Conservation (phyloP, 2,113 vertebrate genomes). For the Rhinogobius similis region DNA sequence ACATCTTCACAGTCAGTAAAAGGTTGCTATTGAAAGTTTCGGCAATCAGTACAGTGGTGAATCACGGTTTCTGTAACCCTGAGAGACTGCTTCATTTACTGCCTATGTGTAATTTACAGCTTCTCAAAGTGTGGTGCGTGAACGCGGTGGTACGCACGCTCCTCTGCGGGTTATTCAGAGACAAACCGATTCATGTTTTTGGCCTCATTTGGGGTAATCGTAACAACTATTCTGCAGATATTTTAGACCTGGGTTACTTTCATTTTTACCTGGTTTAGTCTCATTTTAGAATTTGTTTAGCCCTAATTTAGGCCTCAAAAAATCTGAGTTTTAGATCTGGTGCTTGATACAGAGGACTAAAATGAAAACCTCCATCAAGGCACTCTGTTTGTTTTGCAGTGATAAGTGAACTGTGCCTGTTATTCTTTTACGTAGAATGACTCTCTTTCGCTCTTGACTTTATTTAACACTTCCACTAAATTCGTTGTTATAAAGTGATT, state of each 20-base stretch:
- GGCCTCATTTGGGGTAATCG: background rate
- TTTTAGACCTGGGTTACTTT: no score
- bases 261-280: no score
- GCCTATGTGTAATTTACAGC: background rate
- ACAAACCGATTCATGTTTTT: background rate
- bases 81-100: background rate
- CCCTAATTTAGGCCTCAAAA: background rate
- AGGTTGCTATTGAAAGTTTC: conserved; percentile 2
- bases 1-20: background rate
- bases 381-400: no score
- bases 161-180: background rate
- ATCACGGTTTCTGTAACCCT: background rate
- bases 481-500: conserved; percentile 43
- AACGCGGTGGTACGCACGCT: no score
- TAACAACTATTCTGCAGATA: no score
- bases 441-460: conserved; percentile 48
- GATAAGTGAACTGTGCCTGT: background rate
- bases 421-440: background rate
- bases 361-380: no score
- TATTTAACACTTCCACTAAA: conserved; percentile 29
- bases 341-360: background rate
- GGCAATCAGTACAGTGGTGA: background rate
- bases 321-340: background rate
- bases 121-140: no score
- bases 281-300: no score